phyloP scores from a whole-genome alignment of 2,797 vertebrate species.

The Ciconia nigra region DNA sequence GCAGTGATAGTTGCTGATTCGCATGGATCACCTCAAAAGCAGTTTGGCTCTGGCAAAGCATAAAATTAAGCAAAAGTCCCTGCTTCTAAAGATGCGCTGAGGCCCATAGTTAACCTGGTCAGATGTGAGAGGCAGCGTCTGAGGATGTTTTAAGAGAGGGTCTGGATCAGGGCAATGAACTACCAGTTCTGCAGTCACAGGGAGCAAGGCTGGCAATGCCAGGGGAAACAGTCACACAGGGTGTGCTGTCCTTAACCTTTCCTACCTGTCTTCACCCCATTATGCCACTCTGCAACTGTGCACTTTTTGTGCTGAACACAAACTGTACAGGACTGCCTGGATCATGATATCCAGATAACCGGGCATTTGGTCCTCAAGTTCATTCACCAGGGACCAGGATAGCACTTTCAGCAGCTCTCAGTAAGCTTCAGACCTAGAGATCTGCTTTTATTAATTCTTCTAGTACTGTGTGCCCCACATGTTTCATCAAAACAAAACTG shows the following conservation, averaged over 20 bases:
- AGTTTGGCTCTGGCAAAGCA: background rate
- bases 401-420: background rate
- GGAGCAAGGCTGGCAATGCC: background rate
- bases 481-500: background rate
- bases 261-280: accelerated
- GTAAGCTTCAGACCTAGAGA: background rate
- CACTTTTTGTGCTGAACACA: background rate
- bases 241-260: background rate
- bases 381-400: background rate
- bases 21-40: background rate
- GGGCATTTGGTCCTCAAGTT: background rate
- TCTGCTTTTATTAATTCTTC: background rate
- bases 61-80: background rate
- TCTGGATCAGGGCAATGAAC: background rate
- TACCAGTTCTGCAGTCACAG: background rate
- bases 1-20: background rate
- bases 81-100: background rate
- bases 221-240: background rate
- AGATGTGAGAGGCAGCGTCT: background rate
- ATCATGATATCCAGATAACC: background rate
- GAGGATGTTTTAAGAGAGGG: background rate
- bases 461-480: background rate
- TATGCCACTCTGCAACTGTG: background rate
- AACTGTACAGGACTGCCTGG: background rate
- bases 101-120: background rate